Percentiles rank a stretch among this genome's conserved stretches.
These are phyloP conservation scores for Nothocercus julius DNA, from an alignment of 2,113 vertebrate species.

Conservation along the genomic window DNA sequence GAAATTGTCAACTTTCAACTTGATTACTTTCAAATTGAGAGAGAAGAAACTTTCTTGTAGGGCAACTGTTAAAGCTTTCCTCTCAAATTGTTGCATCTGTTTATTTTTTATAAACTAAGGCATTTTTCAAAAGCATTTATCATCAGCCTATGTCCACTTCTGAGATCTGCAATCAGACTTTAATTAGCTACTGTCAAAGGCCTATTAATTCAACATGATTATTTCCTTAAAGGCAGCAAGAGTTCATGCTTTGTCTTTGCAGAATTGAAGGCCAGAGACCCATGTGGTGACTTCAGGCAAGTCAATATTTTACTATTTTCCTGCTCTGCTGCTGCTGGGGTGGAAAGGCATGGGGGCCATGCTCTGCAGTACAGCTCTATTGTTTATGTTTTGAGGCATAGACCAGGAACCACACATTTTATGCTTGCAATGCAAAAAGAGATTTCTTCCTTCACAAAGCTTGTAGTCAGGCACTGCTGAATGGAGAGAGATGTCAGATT, in stretches of 20 bases:
- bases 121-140: neutral
- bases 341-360: neutral
- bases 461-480: neutral
- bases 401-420: neutral
- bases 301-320: neutral
- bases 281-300: neutral
- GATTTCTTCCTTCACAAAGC: neutral
- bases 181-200: neutral
- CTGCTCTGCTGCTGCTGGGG: neutral
- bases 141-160: neutral
- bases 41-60: neutral
- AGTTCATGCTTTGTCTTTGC: neutral
- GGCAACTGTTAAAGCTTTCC: neutral
- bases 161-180: neutral
- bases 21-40: neutral
- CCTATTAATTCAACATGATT: neutral
- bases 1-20: neutral
- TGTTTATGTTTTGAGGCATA: neutral
- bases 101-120: neutral
- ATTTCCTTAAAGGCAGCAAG: neutral
- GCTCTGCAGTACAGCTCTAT: neutral
- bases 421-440: neutral
- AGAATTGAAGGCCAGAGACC: neutral
- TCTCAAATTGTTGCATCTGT: neutral
- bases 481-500: neutral